Base-by-base conservation (phyloP, 2,113 vertebrate genomes). In the Actinemys pallida region DNA sequence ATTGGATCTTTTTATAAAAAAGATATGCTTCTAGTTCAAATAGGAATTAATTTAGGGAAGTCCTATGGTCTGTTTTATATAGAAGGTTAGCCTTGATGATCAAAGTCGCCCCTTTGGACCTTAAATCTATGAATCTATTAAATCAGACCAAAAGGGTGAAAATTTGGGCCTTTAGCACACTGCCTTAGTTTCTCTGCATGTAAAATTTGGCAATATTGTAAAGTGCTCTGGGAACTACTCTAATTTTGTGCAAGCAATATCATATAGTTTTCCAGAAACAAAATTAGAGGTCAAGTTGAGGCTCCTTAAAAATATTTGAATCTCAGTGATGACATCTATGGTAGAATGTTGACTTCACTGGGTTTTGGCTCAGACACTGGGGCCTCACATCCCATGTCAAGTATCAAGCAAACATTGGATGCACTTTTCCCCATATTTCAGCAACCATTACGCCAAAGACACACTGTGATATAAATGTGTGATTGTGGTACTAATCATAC, bases 361-460 rank as follows among this genome's bases (percentile, higher is more conserved):
- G 65, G 35, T 39, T 39, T 72, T 72, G 65, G 17, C 65, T 39
- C 35, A 72, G 17, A 22, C 19, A 9, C 19, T 72, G 65, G 8
- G 17, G 19, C 65, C 65, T 72, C n/a, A 39, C 65, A 39, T 39
- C 19, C 65, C 35, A 72, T 72, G 65, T n/a, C n/a, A 72, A 6
- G 8, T 72, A 72, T 39, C 65, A 72, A 72, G 17, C n/a, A 8
- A 72, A 72, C 2, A 72, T 10, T 22, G n/a, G 65, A 72, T 72
- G 65, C 19, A 72, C 8, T 39, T 65, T 65, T 31, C 27, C 39
- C 93, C 86, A 6, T 89, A 87, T 96, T 95, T 92, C 93, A 95
- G 86, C 65, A 94, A 94, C 92, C 93, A 96, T 84, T 57, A 50
- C 75, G 82, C 6, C 86, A 90, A 95, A 86, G 79, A 94, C 76